These are phyloP conservation scores for Flabesymbios commensalis DNA, from an alignment of 2,888 invertebrate species.

Conservation along the genomic window DNA sequence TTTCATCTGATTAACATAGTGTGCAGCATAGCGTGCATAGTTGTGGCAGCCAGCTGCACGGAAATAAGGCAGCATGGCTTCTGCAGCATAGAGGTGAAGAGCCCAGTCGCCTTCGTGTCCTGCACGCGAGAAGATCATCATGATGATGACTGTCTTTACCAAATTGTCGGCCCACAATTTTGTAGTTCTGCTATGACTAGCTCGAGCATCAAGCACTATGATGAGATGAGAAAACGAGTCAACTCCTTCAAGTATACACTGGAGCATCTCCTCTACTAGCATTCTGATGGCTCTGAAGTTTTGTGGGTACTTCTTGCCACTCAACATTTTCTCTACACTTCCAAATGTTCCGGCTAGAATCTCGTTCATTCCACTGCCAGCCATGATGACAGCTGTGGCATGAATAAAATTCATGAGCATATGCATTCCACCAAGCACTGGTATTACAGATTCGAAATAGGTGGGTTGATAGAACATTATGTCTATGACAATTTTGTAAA, in stretches of 20 bases:
- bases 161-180: constrained; percentile 9
- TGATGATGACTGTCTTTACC: constrained; percentile 4
- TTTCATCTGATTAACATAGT: too few relatives aligned
- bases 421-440: constrained; percentile 1
- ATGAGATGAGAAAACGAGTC: constrained; percentile 10
- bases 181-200: constrained; percentile 6
- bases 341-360: constrained; percentile 7
- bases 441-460: not conserved
- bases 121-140: constrained; percentile 5
- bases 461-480: not conserved
- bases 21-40: too few relatives aligned
- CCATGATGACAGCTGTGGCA: constrained; percentile 1
- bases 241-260: constrained; percentile 8
- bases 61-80: too few relatives aligned
- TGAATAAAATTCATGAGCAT: constrained; percentile 1
- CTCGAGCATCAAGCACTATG: constrained; percentile 4
- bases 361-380: constrained; percentile 2
- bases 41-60: too few relatives aligned
- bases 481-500: constrained; percentile 3
- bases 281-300: constrained; percentile 4
- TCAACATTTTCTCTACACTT: constrained; percentile 1
- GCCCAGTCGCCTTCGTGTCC: constrained; percentile 5
- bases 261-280: constrained; percentile 5
- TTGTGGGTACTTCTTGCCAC: constrained; percentile 10
- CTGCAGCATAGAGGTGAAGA: constrained; percentile 1